Evolutionary conservation across 2,888 invertebrate genomes (phyloP), one percentile per base, ranked within the genome.

Genomic region (Cynaeus angustus): DNA sequence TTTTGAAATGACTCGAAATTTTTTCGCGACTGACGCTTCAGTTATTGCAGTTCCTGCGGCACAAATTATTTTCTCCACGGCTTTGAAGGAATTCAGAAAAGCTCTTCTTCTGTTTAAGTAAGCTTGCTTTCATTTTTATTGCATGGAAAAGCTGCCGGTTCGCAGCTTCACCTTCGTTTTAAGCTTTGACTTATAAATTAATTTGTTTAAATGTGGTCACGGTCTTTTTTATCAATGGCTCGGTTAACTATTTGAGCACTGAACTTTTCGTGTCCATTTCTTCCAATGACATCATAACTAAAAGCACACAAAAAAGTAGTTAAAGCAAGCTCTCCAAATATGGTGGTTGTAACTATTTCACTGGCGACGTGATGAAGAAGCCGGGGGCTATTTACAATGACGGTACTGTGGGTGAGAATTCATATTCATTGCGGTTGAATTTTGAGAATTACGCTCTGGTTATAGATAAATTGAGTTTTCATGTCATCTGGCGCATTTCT

Each of bases 61-160:
- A 13, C 85, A 87, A 64, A 85, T 86, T 71, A 86, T 87, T 72
- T 84, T 88, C 62, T 86, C 87, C 12, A 86, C 87, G 16, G 87
- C 88, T 33, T 80, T 88, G 73, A 84, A 84, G 56, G 86, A 87
- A 77, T 79, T 88, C 58, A 82, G 86, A 72, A 85, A 85, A 72
- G 86, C 86, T 12, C 80, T 88, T 70, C 81, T 86, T 71, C 85
- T 86, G 75, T 88, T 86, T 82, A 86, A 87, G 88, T 88, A 84
- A 85, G 84, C 79, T 48, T 43, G 14, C n/a, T 21, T 46, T 26
- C 1, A 16, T n/a, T 62, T 9, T 12, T 13, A 1, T 33, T 12
- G 7, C 12, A 10, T 43, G 12, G 12, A n/a, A 52, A n/a, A n/a
- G n/a, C n/a, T n/a, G n/a, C n/a, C n/a, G n/a, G n/a, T n/a, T n/a